A percentile compares a stretch with the other conserved stretches of the same genome.
phyloP scores from a whole-genome alignment of 2,888 invertebrate species.

The Agrotis segetum region DNA sequence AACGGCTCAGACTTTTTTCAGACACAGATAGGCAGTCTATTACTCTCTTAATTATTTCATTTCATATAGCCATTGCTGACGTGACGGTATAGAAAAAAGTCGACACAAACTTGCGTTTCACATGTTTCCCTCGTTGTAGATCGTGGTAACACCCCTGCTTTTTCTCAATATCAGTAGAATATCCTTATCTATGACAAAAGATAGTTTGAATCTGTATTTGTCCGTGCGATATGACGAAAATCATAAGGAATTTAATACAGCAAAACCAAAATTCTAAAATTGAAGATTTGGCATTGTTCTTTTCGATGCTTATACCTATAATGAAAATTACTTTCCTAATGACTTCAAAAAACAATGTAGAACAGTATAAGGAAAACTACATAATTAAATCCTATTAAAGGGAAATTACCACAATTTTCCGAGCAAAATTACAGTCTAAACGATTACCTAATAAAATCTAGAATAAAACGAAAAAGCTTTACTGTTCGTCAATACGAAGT shows the following conservation, averaged over 20 bases:
- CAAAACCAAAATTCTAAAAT: background rate
- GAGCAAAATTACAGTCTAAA: constrained; percentile 30
- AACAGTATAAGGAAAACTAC: background rate
- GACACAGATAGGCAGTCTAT: background rate
- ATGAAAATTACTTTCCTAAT: background rate
- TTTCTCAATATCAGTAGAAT: too few relatives aligned
- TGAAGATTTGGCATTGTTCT: background rate
- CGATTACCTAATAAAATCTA: constrained; percentile 27
- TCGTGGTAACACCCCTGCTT: too few relatives aligned
- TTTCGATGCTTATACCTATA: too few relatives aligned
- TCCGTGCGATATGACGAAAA: too few relatives aligned
- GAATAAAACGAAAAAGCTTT: constrained; percentile 26
- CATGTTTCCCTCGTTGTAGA: too few relatives aligned
- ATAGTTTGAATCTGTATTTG: too few relatives aligned
- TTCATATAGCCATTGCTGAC: background rate
- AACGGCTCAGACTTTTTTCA: background rate
- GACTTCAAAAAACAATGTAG: background rate
- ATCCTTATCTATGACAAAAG: too few relatives aligned
- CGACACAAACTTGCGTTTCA: too few relatives aligned
- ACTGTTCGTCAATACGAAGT: constrained; percentile 44
- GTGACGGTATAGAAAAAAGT: background rate
- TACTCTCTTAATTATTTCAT: background rate
- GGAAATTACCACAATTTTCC: constrained; percentile 19
- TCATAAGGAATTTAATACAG: too few relatives aligned
- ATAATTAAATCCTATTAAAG: constrained; percentile 3